Percentiles rank a stretch among this genome's conserved stretches.
Conservation (phyloP, 92 coral and sea anemone species). For the Siderastrea radians region DNA sequence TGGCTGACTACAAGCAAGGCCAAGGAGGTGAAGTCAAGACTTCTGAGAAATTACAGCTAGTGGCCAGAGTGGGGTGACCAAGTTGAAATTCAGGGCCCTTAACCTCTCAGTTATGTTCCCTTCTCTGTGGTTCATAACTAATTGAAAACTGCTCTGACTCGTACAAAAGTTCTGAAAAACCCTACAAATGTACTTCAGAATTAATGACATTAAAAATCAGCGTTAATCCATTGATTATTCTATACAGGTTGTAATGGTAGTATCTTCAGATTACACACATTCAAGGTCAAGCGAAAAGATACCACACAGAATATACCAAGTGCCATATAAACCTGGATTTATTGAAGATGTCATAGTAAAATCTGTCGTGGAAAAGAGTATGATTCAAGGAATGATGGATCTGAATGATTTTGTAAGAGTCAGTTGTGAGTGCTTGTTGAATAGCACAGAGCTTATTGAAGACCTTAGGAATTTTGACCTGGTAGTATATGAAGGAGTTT, state of each 20-base stretch:
- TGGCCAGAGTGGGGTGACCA: too few relatives aligned
- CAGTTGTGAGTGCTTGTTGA: constrained; percentile 51
- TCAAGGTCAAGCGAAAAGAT: constrained; percentile 19
- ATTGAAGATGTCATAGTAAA: constrained; percentile 17
- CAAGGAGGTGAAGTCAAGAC: too few relatives aligned
- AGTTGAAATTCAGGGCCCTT: too few relatives aligned
- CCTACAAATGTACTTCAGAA: too few relatives aligned
- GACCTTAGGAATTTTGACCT: constrained; percentile 59
- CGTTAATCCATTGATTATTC: too few relatives aligned
- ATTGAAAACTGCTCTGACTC: too few relatives aligned
- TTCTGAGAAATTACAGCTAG: too few relatives aligned
- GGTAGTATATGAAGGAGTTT: constrained; percentile 40
- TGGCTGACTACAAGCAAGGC: too few relatives aligned
- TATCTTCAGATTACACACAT: not conserved
- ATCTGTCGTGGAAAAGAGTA: constrained; percentile 9
- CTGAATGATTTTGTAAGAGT: not conserved
- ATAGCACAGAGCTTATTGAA: constrained; percentile 55
- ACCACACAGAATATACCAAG: constrained; percentile 57
- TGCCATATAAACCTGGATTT: constrained; percentile 32
- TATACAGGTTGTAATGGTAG: constrained; percentile 18
- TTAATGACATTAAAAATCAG: too few relatives aligned
- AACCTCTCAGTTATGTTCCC: too few relatives aligned
- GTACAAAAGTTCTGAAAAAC: too few relatives aligned
- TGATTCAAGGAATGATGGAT: not conserved
- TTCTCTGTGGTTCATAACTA: too few relatives aligned